Percentiles rank a stretch among this genome's conserved stretches.
phyloP scores from a whole-genome alignment of 2,888 invertebrate genomes.

The Troides aeacus region DNA sequence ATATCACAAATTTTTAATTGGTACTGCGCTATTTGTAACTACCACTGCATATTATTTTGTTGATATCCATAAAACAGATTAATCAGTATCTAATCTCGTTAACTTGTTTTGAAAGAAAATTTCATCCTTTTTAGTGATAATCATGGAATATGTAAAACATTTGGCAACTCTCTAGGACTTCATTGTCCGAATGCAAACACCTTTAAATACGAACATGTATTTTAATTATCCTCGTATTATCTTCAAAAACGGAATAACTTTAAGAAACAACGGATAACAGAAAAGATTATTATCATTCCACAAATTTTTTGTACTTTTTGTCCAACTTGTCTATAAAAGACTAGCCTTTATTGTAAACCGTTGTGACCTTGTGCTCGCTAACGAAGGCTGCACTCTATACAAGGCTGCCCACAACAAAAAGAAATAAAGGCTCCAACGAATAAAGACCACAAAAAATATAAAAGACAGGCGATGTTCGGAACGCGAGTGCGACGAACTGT shows the following conservation, averaged over 20 bases:
- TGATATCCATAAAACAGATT: too few species aligned
- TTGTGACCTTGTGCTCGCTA: constrained; percentile 72
- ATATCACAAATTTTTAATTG: constrained; percentile 1
- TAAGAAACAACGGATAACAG: constrained; percentile 6
- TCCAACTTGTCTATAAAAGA: constrained; percentile 37
- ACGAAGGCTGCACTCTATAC: constrained; percentile 72
- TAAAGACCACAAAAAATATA: constrained; percentile 73
- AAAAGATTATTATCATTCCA: constrained; percentile 15
- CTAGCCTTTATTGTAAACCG: constrained; percentile 48
- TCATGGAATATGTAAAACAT: too few species aligned
- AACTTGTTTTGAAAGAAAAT: too few species aligned
- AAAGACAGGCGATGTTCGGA: constrained; percentile 57
- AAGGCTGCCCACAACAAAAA: constrained; percentile 63
- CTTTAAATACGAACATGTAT: background rate
- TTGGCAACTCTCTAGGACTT: background rate
- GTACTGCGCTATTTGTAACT: background rate
- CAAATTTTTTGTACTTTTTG: constrained; percentile 31
- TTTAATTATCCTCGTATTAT: constrained; percentile 7
- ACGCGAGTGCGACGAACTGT: constrained; percentile 52
- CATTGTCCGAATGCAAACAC: background rate
- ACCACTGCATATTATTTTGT: too few species aligned
- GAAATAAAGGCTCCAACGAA: constrained; percentile 54
- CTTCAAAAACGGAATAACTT: background rate
- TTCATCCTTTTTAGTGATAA: too few species aligned
- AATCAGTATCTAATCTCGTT: too few species aligned